Base-by-base conservation (phyloP, 2,797 vertebrate species). In the Spea hammondii region DNA sequence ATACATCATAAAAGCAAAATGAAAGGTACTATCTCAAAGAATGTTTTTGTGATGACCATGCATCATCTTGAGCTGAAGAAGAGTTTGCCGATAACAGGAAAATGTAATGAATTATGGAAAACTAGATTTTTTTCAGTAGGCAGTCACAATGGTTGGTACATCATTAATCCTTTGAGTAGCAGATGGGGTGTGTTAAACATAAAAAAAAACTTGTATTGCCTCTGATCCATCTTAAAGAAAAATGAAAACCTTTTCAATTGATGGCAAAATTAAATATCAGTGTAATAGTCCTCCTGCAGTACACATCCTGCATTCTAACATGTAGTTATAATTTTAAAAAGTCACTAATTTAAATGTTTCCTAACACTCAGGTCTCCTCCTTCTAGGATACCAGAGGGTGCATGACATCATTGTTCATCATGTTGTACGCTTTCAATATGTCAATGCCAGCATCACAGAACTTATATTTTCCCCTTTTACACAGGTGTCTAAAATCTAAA, bases 1-100 rank as follows among this genome's bases (percentile, higher is more conserved):
- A 72, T 77, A 81, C 76, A 77, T 81, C 79, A 72, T 72, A 72
- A 50, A 80, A 77, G 74, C 76, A 72, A 77, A 77, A 77, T 81
- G 74, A 81, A 72, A 76, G 71, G 53, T 68, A 48, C 69, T 72
- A 72, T 81, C 64, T 59, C 62, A 64, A 76, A 81, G 64, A 81
- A 59, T 68, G 53, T 77, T 54, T 60, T 76, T 69, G n/a, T 81
- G 74, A 81, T 77, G 74, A 77, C 67, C 62, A 72, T 81, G 74
- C 57, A 81, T 81, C 79, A 81, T 68, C n/a, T 32, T 72, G 69
- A 60, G 59, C 72, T 72, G 64, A 76, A 62, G 54, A 76, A n/a
- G 47, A 81, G 62, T 69, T 72, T 81, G 13, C 62, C 45, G 53
- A 17, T 50, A 62, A 73, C 54, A 57, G 60, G 70, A 65, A 54